Evolutionary conservation across 1,140 invertebrate genomes (phyloP), one percentile per base, ranked within the genome.

Genomic region (Hypothenemus hampei): DNA sequence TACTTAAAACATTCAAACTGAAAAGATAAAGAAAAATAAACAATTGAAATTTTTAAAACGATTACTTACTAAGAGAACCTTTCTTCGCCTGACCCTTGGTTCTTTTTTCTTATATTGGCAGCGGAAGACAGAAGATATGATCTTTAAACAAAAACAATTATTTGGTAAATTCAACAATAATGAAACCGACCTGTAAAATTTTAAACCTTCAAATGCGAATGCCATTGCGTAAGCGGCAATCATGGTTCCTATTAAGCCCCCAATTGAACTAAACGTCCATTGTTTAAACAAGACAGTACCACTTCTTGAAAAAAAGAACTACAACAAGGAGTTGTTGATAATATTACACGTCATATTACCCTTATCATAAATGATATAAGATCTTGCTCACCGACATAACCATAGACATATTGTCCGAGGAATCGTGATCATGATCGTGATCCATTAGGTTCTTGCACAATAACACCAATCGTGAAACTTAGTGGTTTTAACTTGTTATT

Each of bases 141-240:
- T 35, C 44, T 45, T n/a, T 16, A 16, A 21, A 16, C 3, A n/a
- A 36, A 41, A 19, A 47, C 16, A 3, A 26, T 5, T 1, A 5
- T 21, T 41, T 18, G 39, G 39, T 19, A 21, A 8, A 3, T 21
- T 2, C 10, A 43, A 2, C 22, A 48, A 16, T 18, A 48, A 5
- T 48, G 13, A 48, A 48, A 48, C 26, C 15, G 57, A 77, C 75
- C 79, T 81, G 65, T 89, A 92, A 73, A 90, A 92, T 71, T 96
- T 96, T 0, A 96, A 77, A 13, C 88, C 91, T 73, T 96, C 91
- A 68, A 94, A 96, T n/a, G 93, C 74, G 10, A 89, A 76, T 0
- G 85, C 88, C 69, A 93, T 79, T 24, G 93, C 75, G 65, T 93
- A 87, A 21, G 94, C 87, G 20, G 82, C 88, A 29, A 93, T 77